Conservation (phyloP, 1,140 invertebrate species). For the Ylistrum balloti region DNA sequence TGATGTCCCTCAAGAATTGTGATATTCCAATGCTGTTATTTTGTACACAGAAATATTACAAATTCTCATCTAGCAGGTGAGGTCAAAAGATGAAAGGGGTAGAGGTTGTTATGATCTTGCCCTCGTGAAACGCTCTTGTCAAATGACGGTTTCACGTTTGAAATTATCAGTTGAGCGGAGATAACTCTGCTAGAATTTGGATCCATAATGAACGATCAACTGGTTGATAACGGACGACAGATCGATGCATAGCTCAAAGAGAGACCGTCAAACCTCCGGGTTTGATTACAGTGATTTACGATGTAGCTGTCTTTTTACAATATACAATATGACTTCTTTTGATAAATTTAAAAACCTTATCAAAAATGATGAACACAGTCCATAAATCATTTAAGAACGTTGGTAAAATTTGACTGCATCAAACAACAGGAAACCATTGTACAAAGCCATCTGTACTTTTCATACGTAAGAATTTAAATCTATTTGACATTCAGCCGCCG, state of each 20-base stretch:
- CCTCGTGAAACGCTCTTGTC: neutral
- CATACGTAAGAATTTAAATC: slow-evolving; percentile 9
- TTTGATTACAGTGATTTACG: slow-evolving; percentile 6
- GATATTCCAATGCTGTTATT: too few species aligned
- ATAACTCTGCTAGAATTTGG: neutral
- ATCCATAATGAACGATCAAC: neutral
- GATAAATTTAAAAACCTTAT: slow-evolving; percentile 21
- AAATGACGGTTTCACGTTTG: neutral
- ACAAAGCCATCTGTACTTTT: neutral
- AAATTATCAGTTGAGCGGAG: neutral
- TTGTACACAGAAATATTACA: too few species aligned
- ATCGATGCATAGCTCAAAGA: neutral
- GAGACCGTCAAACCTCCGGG: neutral
- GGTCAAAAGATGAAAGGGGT: too few species aligned
- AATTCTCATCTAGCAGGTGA: too few species aligned
- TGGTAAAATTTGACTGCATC: neutral
- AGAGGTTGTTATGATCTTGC: too few species aligned
- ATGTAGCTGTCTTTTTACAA: neutral
- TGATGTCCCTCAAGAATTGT: too few species aligned
- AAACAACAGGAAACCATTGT: neutral
- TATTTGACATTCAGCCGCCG: neutral
- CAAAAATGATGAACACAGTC: neutral
- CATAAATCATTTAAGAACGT: neutral
- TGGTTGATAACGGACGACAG: neutral
- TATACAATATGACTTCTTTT: slow-evolving; percentile 3